A percentile compares a stretch with the other conserved stretches of the same genome.
phyloP scores from a whole-genome alignment of 2,113 vertebrate genomes.

The Menidia beryllina region DNA sequence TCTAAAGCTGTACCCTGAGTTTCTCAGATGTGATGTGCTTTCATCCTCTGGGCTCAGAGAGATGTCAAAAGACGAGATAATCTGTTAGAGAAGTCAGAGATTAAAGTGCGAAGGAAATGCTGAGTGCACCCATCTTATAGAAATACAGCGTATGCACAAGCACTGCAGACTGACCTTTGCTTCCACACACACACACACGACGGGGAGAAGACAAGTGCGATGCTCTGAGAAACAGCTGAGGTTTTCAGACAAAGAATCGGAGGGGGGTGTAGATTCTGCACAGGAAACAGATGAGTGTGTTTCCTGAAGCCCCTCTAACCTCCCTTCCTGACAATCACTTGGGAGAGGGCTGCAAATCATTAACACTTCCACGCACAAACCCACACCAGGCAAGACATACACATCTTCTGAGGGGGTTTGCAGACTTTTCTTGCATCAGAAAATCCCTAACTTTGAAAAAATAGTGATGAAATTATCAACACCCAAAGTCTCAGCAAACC shows the following conservation, averaged over 20 bases:
- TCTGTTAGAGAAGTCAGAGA: too few species aligned
- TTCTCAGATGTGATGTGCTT: too few species aligned
- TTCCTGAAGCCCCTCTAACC: conserved; percentile 15
- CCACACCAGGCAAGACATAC: not conserved
- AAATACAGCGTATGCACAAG: not conserved
- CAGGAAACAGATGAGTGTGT: conserved; percentile 32
- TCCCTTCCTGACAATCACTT: conserved; percentile 14
- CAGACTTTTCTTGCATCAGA: too few species aligned
- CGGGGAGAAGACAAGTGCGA: not conserved
- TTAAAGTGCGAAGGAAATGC: too few species aligned
- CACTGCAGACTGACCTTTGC: not conserved
- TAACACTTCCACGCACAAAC: not conserved
- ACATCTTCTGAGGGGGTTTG: too few species aligned
- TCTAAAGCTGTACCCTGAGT: too few species aligned
- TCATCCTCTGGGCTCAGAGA: too few species aligned
- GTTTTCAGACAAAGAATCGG: not conserved
- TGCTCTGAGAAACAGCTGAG: not conserved
- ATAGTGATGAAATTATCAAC: too few species aligned
- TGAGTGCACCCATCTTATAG: too few species aligned
- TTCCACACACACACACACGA: not conserved
- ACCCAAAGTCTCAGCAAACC: too few species aligned
- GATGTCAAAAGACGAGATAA: too few species aligned
- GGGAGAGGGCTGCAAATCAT: not conserved
- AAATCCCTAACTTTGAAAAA: too few species aligned
- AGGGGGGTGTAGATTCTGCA: not conserved